phyloP scores from a whole-genome alignment of 2,113 vertebrate species.

The Trogon melanurus region DNA sequence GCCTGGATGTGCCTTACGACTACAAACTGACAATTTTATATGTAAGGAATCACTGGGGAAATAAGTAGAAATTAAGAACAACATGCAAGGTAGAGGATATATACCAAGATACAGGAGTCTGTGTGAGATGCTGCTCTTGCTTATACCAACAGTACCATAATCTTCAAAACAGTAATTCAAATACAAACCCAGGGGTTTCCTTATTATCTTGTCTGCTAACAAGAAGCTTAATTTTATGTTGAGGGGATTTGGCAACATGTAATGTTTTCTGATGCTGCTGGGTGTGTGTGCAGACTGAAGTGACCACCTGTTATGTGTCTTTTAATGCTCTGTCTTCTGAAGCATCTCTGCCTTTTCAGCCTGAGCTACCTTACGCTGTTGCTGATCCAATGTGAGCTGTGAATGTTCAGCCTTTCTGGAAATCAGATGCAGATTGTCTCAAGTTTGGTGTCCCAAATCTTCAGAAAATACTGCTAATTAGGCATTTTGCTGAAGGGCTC shows the following conservation, averaged over 20 bases:
- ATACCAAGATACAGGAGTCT: background rate
- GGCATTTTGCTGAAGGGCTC: conserved; percentile 45
- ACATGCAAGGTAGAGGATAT: background rate
- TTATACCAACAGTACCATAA: background rate
- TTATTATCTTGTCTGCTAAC: conserved; percentile 3
- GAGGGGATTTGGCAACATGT: background rate
- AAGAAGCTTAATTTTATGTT: background rate
- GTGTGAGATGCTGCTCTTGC: background rate
- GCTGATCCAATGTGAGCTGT: background rate
- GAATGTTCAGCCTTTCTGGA: conserved; percentile 24
- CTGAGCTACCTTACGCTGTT: background rate
- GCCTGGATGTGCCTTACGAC: conserved; percentile 15
- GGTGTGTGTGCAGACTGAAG: background rate
- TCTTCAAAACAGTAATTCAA: background rate
- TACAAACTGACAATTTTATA: conserved; percentile 33
- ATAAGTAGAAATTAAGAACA: conserved; percentile 19
- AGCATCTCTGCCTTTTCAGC: background rate
- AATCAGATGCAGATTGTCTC: conserved; percentile 44
- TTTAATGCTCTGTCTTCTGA: background rate
- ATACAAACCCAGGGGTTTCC: background rate
- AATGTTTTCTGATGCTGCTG: background rate
- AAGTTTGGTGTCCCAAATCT: conserved; percentile 50
- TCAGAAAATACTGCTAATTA: conserved; percentile 59
- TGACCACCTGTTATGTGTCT: background rate
- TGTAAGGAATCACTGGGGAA: background rate